phyloP scores from a whole-genome alignment of 2,797 vertebrate genomes.

The Enteromius viviparus region DNA sequence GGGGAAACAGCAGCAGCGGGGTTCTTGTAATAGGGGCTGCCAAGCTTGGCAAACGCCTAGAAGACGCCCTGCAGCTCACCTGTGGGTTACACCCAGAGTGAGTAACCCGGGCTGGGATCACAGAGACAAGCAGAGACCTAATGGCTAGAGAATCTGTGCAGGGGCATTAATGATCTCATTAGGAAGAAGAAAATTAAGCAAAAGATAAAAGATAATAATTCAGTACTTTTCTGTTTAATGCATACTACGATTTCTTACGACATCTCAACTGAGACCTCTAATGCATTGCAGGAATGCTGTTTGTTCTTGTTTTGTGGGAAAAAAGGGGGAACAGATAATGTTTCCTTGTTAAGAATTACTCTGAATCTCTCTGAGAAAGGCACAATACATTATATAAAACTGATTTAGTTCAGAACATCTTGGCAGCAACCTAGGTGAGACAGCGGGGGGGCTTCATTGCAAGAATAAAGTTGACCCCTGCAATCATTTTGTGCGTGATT shows the following conservation, averaged over 20 bases:
- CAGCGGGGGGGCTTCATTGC: conserved; percentile 53
- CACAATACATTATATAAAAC: conserved; percentile 55
- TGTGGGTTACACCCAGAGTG: conserved; percentile 39
- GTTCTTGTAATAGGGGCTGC: conserved; percentile 26
- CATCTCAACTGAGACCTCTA: background rate
- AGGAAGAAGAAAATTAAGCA: conserved; percentile 26
- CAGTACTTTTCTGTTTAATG: background rate
- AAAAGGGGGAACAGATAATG: background rate
- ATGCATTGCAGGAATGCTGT: background rate
- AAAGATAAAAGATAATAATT: conserved; percentile 1
- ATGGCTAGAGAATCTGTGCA: conserved; percentile 16
- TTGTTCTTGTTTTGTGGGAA: conserved; percentile 5
- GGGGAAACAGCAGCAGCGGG: conserved; percentile 44
- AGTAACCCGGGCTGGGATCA: conserved; percentile 36
- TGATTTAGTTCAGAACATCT: conserved; percentile 48
- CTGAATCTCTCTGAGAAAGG: conserved; percentile 43
- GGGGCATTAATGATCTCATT: conserved; percentile 31
- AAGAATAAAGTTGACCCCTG: conserved; percentile 72
- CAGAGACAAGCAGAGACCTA: conserved; percentile 6
- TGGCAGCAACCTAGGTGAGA: conserved; percentile 45
- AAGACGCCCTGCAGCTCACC: conserved; percentile 29
- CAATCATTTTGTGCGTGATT: conserved; percentile 66
- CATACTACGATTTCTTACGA: background rate
- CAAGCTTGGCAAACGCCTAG: conserved; percentile 34
- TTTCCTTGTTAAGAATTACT: conserved; percentile 49